Percentiles rank a stretch among this genome's conserved stretches.
Conservation (phyloP, 2,888 invertebrate species). For the Horisme vitalbata region DNA sequence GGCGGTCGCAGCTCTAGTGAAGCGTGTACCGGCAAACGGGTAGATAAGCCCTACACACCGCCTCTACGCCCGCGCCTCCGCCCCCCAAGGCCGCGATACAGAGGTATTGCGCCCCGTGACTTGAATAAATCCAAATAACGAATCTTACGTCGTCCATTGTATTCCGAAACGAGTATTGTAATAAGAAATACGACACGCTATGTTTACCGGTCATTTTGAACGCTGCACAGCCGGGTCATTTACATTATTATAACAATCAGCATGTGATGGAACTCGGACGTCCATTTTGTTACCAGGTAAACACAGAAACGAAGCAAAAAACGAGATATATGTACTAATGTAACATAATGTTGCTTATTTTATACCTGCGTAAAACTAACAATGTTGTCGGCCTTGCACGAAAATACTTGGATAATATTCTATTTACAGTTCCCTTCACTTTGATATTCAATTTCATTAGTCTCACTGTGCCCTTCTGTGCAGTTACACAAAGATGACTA, state of each 20-base stretch:
- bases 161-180: slow-evolving; percentile 56
- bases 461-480: no score
- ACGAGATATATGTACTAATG: no score
- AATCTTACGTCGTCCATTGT: slow-evolving; percentile 57
- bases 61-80: slow-evolving; percentile 36
- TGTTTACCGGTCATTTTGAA: slow-evolving; percentile 17
- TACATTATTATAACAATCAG: slow-evolving; percentile 3
- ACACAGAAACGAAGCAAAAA: no score
- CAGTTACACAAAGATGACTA: no score
- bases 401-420: no score
- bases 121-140: slow-evolving; percentile 61
- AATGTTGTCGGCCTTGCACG: no score
- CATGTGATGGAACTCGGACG: not conserved
- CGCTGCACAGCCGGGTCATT: slow-evolving; percentile 13
- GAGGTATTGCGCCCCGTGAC: slow-evolving; percentile 66
- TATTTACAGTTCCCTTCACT: not conserved
- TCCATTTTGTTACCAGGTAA: no score
- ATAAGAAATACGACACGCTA: slow-evolving; percentile 35
- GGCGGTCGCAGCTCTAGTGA: slow-evolving; percentile 61
- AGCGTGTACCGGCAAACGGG: slow-evolving; percentile 48
- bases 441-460: not conserved
- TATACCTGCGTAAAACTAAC: not conserved
- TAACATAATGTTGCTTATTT: not conserved
- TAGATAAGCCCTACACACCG: slow-evolving; percentile 65
- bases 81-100: slow-evolving; percentile 64